These are phyloP conservation scores for Panurus biarmicus DNA, from an alignment of 2,113 vertebrate species.

Conservation along the genomic window DNA sequence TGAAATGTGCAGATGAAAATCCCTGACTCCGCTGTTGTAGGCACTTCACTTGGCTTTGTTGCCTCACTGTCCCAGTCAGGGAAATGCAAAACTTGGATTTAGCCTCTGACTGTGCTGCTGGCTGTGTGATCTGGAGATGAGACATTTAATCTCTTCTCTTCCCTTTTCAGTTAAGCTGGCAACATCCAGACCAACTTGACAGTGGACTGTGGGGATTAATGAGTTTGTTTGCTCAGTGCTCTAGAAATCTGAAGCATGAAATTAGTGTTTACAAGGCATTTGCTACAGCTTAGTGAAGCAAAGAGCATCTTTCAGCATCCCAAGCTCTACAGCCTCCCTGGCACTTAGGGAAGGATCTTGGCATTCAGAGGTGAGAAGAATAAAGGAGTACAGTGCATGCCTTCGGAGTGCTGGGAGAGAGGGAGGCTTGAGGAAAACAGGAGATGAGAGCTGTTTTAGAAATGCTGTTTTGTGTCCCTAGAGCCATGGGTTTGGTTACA, in stretches of 20 bases:
- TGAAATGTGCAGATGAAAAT: background rate
- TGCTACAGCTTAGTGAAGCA: background rate
- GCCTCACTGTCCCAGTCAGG: background rate
- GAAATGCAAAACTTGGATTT: background rate
- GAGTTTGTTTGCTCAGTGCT: background rate
- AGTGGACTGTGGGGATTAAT: background rate
- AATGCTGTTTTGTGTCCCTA: background rate
- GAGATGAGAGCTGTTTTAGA: background rate
- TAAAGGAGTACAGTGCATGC: background rate
- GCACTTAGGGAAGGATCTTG: background rate
- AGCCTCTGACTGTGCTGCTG: background rate
- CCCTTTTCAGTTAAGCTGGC: background rate
- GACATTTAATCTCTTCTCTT: slow-evolving; percentile 7
- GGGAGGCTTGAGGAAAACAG: background rate
- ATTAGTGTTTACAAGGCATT: slow-evolving; percentile 9
- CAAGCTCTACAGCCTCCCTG: background rate
- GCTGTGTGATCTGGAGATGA: background rate
- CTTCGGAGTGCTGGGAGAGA: background rate
- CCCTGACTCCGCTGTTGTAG: background rate
- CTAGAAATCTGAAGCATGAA: slow-evolving; percentile 15
- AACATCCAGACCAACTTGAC: background rate
- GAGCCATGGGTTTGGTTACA: background rate
- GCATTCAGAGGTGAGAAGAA: background rate
- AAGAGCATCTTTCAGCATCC: background rate
- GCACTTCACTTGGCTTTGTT: background rate